Conservation (phyloP, 2,113 vertebrate species). For the Notarius quadriscutis region DNA sequence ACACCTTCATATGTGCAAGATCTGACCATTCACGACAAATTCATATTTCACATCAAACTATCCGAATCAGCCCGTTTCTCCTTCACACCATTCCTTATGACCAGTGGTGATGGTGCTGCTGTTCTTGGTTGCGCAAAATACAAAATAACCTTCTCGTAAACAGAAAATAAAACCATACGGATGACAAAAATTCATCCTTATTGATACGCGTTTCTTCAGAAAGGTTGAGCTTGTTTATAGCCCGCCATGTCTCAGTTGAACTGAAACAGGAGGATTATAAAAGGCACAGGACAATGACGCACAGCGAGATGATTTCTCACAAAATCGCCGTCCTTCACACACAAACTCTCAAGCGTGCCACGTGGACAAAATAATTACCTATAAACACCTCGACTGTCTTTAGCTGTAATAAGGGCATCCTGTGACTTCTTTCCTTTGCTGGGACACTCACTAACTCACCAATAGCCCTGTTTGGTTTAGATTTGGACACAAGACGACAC, state of each 20-base stretch:
- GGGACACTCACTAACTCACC: slow-evolving; percentile 5
- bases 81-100: background rate
- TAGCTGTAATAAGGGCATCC: slow-evolving; percentile 16
- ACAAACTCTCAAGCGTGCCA: background rate
- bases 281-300: background rate
- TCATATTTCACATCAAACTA: background rate
- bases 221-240: slow-evolving; percentile 24
- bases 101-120: background rate
- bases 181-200: background rate
- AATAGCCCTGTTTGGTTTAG: slow-evolving; percentile 29
- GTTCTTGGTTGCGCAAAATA: background rate
- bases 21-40: background rate
- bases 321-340: background rate
- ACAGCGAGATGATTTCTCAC: background rate
- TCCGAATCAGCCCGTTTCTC: background rate
- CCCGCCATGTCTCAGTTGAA: slow-evolving; percentile 17
- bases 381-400: background rate
- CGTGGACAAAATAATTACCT: slow-evolving; percentile 8
- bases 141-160: background rate
- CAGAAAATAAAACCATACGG: background rate
- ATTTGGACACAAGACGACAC: background rate
- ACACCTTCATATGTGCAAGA: background rate
- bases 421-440: slow-evolving; percentile 9
- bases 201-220: background rate
- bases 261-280: slow-evolving; percentile 12